Percentiles rank a stretch among this genome's conserved stretches.
Conservation (phyloP, 2,113 vertebrate genomes). For the Bubo bubo region DNA sequence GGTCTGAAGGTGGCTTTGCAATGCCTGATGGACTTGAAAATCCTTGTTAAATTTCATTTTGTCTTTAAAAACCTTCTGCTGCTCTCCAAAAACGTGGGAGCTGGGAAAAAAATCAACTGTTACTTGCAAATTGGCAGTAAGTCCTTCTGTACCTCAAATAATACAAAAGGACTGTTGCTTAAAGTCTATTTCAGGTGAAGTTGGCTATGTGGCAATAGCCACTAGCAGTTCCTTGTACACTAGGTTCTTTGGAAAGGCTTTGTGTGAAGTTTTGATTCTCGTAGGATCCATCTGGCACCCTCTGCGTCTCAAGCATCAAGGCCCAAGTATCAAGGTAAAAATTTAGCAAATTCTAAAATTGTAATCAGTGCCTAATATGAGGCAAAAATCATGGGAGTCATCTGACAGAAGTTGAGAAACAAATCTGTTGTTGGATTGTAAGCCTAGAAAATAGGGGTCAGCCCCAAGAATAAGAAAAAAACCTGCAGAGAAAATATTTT, state of each 20-base stretch:
- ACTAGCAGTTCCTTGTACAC: background rate
- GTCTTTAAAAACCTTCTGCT: background rate
- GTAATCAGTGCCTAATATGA: fast-evolving
- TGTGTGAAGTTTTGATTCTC: background rate
- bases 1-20: background rate
- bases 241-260: fast-evolving
- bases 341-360: fast-evolving
- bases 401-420: background rate
- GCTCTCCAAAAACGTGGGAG: background rate
- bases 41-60: background rate
- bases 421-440: background rate
- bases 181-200: background rate
- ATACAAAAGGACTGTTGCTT: background rate
- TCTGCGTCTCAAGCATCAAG: background rate
- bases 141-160: background rate
- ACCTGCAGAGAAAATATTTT: too few relatives aligned
- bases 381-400: background rate
- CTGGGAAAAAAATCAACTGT: background rate
- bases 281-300: fast-evolving
- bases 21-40: background rate
- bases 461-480: background rate
- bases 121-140: background rate
- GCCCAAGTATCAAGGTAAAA: background rate
- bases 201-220: fast-evolving
- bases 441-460: background rate